Evolutionary conservation across 2,113 vertebrate species (phyloP).

Genomic region (Nanorana parkeri): DNA sequence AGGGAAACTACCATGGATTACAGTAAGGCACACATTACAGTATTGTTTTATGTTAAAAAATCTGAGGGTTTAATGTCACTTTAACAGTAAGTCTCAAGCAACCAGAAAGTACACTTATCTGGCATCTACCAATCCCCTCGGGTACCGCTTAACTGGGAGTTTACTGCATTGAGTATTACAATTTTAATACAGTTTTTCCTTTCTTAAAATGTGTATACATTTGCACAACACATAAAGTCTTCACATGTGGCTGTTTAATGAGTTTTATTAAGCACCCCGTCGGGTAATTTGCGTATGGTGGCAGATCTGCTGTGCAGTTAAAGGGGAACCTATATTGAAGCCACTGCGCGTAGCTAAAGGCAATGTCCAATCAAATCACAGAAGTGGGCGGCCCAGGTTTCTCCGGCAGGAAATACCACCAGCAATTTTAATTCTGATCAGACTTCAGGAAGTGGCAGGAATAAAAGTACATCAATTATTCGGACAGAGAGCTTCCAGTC

Average conservation of each 20-base stretch:
- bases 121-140: too few relatives aligned
- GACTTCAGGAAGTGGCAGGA: slow-evolving; percentile 91
- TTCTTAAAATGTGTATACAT: too few relatives aligned
- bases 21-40: too few relatives aligned
- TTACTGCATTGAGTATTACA: too few relatives aligned
- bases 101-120: too few relatives aligned
- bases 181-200: too few relatives aligned
- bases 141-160: too few relatives aligned
- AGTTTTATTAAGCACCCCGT: slow-evolving; percentile 77
- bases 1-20: too few relatives aligned
- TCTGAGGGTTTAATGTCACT: too few relatives aligned
- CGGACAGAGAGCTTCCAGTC: slow-evolving; percentile 90
- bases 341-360: slow-evolving; percentile 74
- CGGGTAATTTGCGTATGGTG: slow-evolving; percentile 80
- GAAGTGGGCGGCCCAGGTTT: slow-evolving; percentile 79
- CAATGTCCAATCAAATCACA: slow-evolving; percentile 82
- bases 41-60: too few relatives aligned
- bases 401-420: slow-evolving; percentile 97
- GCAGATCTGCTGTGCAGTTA: slow-evolving; percentile 79
- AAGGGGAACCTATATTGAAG: slow-evolving; percentile 65
- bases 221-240: slow-evolving; percentile 76
- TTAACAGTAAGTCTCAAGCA: too few relatives aligned
- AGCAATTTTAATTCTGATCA: slow-evolving; percentile 93
- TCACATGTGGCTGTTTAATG: slow-evolving; percentile 77
- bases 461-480: slow-evolving; percentile 94